These are phyloP conservation scores for Lasioglossum marginatum DNA, from an alignment of 2,888 invertebrate species.

Conservation along the genomic window DNA sequence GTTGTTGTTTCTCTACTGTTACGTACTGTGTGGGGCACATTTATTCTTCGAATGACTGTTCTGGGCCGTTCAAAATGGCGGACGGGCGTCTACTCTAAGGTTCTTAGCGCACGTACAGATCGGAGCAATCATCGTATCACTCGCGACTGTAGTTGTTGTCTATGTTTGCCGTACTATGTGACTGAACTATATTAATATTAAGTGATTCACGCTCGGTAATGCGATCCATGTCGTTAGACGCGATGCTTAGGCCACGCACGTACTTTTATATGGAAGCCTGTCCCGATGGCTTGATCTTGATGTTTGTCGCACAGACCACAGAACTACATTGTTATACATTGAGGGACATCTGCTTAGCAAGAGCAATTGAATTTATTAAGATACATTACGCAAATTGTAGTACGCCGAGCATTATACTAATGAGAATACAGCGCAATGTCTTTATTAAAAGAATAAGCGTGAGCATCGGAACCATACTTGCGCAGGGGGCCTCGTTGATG, in stretches of 20 bases:
- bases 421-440: constrained; percentile 47
- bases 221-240: constrained; percentile 62
- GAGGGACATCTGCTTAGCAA: constrained; percentile 48
- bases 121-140: constrained; percentile 63
- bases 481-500: neutral
- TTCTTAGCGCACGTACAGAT: constrained; percentile 52
- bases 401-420: constrained; percentile 50
- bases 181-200: constrained; percentile 64
- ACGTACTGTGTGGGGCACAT: constrained; percentile 8
- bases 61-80: constrained; percentile 35
- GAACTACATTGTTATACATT: constrained; percentile 34
- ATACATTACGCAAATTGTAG: constrained; percentile 57
- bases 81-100: constrained; percentile 51
- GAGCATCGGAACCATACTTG: neutral
- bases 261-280: constrained; percentile 43
- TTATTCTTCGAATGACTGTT: constrained; percentile 32
- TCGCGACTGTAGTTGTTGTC: constrained; percentile 51
- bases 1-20: neutral
- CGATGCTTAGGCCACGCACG: constrained; percentile 53
- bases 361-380: constrained; percentile 59
- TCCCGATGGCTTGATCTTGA: constrained; percentile 35
- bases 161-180: constrained; percentile 55
- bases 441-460: constrained; percentile 49
- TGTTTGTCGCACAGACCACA: constrained; percentile 13
- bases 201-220: constrained; percentile 66